Conservation (phyloP, 2,888 invertebrate species). For the Belgica antarctica region DNA sequence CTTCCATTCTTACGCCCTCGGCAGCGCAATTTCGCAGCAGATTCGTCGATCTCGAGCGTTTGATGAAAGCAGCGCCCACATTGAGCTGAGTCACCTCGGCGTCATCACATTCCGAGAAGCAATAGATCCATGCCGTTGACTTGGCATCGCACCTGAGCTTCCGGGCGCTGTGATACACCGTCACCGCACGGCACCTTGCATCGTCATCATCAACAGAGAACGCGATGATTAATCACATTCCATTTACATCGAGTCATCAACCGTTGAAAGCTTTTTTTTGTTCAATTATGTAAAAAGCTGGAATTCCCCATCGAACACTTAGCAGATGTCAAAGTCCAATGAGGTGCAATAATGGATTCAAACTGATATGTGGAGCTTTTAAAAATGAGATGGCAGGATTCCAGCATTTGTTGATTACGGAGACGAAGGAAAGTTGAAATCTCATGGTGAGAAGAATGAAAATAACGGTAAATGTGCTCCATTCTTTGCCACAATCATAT, state of each 20-base stretch:
- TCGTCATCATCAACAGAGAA: background rate
- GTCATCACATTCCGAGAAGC: too few relatives aligned
- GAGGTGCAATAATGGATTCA: constrained; percentile 19
- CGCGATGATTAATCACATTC: constrained; percentile 15
- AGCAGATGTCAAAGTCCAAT: constrained; percentile 33
- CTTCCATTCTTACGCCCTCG: background rate
- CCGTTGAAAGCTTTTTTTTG: constrained; percentile 27
- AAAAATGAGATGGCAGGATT: constrained; percentile 23
- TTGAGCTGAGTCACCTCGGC: too few relatives aligned
- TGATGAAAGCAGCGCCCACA: too few relatives aligned
- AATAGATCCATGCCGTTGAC: too few relatives aligned
- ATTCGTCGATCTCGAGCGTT: background rate
- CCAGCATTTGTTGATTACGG: constrained; percentile 7
- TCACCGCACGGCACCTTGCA: too few relatives aligned
- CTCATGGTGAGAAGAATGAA: constrained; percentile 1
- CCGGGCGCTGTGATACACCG: too few relatives aligned
- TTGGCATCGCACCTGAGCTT: too few relatives aligned
- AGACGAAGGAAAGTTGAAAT: constrained; percentile 7
- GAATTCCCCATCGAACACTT: constrained; percentile 20
- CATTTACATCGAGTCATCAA: constrained; percentile 3
- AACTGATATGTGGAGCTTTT: background rate
- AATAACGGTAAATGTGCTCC: background rate
- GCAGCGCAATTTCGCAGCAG: background rate
- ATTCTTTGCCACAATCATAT: background rate
- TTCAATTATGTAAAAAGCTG: constrained; percentile 24